Conservation (phyloP, 2,888 invertebrate species). For the Oxyscelio sp. region DNA sequence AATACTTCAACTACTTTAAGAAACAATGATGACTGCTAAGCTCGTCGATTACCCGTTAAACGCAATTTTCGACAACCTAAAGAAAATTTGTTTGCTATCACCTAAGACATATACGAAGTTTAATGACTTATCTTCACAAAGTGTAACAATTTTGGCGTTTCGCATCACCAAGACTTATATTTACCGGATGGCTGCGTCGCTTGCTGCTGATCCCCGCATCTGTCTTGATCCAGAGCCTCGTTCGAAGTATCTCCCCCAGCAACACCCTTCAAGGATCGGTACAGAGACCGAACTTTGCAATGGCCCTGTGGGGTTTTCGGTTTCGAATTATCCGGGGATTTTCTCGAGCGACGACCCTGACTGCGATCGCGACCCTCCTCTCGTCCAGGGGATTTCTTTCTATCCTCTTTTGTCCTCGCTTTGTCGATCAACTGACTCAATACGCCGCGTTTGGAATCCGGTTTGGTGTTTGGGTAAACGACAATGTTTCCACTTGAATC, state of each 20-base stretch:
- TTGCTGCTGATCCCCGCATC: conserved; percentile 86
- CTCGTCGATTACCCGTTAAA: conserved; percentile 48
- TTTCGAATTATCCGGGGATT: conserved; percentile 86
- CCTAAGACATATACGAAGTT: conserved; percentile 61
- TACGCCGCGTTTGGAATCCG: conserved; percentile 87
- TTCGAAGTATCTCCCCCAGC: conserved; percentile 81
- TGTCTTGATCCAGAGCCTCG: conserved; percentile 83
- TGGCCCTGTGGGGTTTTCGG: conserved; percentile 86
- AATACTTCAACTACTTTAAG: conserved; percentile 37
- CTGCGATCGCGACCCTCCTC: conserved; percentile 86
- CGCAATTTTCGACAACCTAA: conserved; percentile 53
- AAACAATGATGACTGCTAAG: conserved; percentile 20
- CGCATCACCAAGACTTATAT: conserved; percentile 26
- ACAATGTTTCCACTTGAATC: conserved; percentile 87
- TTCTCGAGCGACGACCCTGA: conserved; percentile 85
- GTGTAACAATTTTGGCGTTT: background rate
- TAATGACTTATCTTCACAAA: conserved; percentile 45
- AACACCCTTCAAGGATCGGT: conserved; percentile 84
- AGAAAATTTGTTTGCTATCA: conserved; percentile 54
- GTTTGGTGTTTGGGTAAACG: conserved; percentile 84
- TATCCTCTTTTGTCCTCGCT: conserved; percentile 89
- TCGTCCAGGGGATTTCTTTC: conserved; percentile 88
- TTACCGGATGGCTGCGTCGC: conserved; percentile 73
- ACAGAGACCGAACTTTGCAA: conserved; percentile 85
- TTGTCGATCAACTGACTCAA: conserved; percentile 90